phyloP scores from a whole-genome alignment of 2,888 invertebrate genomes.

The Dascillus cervinus region DNA sequence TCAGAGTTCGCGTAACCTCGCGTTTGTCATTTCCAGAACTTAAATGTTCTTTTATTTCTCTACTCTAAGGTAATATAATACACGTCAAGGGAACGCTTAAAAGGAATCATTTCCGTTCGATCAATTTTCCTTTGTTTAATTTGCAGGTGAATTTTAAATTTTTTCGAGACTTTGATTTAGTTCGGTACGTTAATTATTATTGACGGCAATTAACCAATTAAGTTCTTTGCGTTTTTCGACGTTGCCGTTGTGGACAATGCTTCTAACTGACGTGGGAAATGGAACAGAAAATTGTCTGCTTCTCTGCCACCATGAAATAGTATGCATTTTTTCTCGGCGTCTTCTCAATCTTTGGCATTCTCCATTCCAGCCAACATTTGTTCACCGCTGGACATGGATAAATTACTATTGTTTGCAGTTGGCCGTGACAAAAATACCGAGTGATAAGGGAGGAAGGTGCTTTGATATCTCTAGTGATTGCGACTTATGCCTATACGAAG shows the following conservation, averaged over 20 bases:
- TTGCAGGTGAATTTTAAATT: slow-evolving; percentile 13
- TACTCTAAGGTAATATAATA: no score
- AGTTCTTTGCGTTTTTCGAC: slow-evolving; percentile 30
- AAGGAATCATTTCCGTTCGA: no score
- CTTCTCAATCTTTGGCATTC: slow-evolving; percentile 43
- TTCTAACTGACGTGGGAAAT: slow-evolving; percentile 42
- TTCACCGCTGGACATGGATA: slow-evolving; percentile 41
- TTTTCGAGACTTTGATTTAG: slow-evolving; percentile 39
- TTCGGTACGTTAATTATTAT: slow-evolving; percentile 39
- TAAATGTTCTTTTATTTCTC: no score
- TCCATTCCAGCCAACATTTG: slow-evolving; percentile 35
- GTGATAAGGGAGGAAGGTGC: slow-evolving; percentile 12
- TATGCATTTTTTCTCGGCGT: slow-evolving; percentile 41
- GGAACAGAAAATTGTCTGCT: slow-evolving; percentile 47
- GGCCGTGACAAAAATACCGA: slow-evolving; percentile 41
- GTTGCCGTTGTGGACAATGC: slow-evolving; percentile 29
- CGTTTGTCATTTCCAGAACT: slow-evolving; percentile 41
- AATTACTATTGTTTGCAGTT: slow-evolving; percentile 43
- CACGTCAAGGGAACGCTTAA: no score
- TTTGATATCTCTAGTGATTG: slow-evolving; percentile 2
- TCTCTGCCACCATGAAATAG: slow-evolving; percentile 34
- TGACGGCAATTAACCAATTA: slow-evolving; percentile 42
- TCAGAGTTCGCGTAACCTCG: slow-evolving; percentile 34
- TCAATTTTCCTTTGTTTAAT: no score
- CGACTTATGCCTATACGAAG: no score